Percentiles rank a stretch among this genome's conserved stretches.
Evolutionary conservation across 2,888 invertebrate genomes (phyloP).

Genomic region (Trichacis sp.): DNA sequence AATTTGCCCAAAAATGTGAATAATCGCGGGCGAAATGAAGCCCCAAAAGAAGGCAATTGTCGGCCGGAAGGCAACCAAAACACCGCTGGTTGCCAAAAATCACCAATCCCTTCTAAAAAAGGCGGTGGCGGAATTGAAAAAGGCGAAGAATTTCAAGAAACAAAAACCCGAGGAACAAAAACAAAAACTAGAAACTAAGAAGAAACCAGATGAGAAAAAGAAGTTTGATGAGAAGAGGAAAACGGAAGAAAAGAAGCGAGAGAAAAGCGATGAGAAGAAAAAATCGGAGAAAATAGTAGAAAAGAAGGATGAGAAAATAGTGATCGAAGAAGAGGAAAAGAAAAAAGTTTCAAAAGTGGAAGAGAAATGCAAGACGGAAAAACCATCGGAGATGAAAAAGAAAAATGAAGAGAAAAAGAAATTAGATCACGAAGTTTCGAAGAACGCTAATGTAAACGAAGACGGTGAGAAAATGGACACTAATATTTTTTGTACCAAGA

Average conservation of each 20-base stretch:
- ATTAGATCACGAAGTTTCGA: constrained; percentile 28
- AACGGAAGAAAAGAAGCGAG: constrained; percentile 51
- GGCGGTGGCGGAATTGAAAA: constrained; percentile 50
- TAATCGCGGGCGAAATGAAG: constrained; percentile 61
- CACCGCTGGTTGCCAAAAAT: constrained; percentile 62
- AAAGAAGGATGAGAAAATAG: constrained; percentile 42
- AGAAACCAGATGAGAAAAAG: constrained; percentile 54
- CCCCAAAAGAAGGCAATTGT: constrained; percentile 67
- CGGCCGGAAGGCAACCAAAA: constrained; percentile 65
- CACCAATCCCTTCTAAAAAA: constrained; percentile 61
- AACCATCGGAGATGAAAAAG: constrained; percentile 49
- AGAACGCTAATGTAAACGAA: constrained; percentile 27
- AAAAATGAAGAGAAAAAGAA: constrained; percentile 45
- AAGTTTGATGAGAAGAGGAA: constrained; percentile 52
- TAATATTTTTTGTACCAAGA: constrained; percentile 46
- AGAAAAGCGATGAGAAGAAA: constrained; percentile 53
- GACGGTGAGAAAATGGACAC: constrained; percentile 40
- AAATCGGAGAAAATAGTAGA: constrained; percentile 51
- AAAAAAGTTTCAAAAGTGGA: constrained; percentile 52
- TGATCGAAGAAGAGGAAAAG: constrained; percentile 46
- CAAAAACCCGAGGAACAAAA: constrained; percentile 51
- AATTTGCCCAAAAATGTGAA: constrained; percentile 60
- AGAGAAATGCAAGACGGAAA: constrained; percentile 52
- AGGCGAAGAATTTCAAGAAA: constrained; percentile 58
- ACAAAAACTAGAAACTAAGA: constrained; percentile 48